Base-by-base conservation (phyloP, 2,113 vertebrate species). In the Antennarius striatus region DNA sequence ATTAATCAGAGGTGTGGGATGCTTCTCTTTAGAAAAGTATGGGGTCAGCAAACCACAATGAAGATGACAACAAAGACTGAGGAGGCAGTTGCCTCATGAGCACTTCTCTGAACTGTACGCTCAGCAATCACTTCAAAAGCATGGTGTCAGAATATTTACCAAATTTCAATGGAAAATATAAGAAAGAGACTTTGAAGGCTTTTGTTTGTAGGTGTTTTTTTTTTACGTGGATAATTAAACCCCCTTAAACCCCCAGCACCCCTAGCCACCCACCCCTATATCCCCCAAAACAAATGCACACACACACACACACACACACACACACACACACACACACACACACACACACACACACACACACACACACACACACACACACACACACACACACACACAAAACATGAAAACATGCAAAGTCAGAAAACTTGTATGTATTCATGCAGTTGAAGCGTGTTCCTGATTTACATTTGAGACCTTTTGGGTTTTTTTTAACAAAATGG, bases 1-100 rank as follows among this genome's bases (percentile, higher is more conserved):
- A 89, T 89, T 92, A 91, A 89, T 89, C 79, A 73, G 89, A 92
- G 91, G 90, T 91, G 91, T 90, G 88, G 90, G 91, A 84, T 88
- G 90, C 72, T 85, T 85, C 84, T 87, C 85, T 88, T 83, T 88
- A 70, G 73, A 86, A 86, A 91, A 88, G 85, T 74, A 68, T 72
- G 39, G 81, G 82, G 86, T 91, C 90, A 89, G 88, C 82, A 83
- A 71, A 79, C 62, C 82, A 90, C 87, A 91, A 92, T 88, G 85
- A 91, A 83, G 85, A 88, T 64, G 70, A 79, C 87, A 82, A 92
- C 91, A 92, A 92, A 91, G 87, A 87, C 64, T 65, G 58, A 56
- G 63, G 69, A 64, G 75, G 79, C 81, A 73, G 80, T 75, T 77
- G 78, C 67, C 51, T 63, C 76, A 79, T 56, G 79, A 89, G 73